A percentile compares a stretch with the other conserved stretches of the same genome.
These are phyloP conservation scores for Anableps anableps DNA, from an alignment of 2,797 vertebrate species.

Conservation along the genomic window DNA sequence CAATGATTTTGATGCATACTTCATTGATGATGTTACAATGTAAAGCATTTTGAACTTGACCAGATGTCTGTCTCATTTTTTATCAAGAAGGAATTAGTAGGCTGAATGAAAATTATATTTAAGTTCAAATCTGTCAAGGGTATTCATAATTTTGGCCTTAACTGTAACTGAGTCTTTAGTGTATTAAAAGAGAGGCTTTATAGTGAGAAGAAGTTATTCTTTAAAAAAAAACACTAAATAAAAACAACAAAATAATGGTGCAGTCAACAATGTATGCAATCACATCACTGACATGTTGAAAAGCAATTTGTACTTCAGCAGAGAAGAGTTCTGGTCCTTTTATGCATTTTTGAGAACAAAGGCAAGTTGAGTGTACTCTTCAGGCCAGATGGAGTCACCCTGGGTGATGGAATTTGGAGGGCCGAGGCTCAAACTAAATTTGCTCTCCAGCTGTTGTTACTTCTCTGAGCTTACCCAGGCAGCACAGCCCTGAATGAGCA, in stretches of 20 bases:
- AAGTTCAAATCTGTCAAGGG: not conserved
- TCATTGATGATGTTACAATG: no score
- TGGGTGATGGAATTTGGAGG: conserved; percentile 26
- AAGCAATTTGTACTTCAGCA: not conserved
- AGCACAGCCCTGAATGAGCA: conserved; percentile 6
- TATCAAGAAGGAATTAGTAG: not conserved
- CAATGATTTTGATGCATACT: no score
- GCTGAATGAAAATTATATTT: not conserved
- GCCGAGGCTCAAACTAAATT: conserved; percentile 22
- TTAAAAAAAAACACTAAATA: not conserved
- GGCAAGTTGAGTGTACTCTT: conserved; percentile 19
- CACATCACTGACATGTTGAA: not conserved
- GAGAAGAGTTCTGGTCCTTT: not conserved
- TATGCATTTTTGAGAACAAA: not conserved
- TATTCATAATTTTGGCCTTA: not conserved
- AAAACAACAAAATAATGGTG: not conserved
- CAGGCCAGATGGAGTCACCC: conserved; percentile 1
- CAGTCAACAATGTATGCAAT: not conserved
- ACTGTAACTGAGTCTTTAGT: not conserved
- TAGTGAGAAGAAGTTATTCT: not conserved
- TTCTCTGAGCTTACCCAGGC: not conserved
- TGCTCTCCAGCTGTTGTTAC: conserved; percentile 15
- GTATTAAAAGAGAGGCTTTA: not conserved
- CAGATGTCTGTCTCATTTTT: not conserved
- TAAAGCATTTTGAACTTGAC: no score